A percentile compares a stretch with the other conserved stretches of the same genome.
phyloP scores from a whole-genome alignment of 1,140 invertebrate species.

The Aradophagus sp. region DNA sequence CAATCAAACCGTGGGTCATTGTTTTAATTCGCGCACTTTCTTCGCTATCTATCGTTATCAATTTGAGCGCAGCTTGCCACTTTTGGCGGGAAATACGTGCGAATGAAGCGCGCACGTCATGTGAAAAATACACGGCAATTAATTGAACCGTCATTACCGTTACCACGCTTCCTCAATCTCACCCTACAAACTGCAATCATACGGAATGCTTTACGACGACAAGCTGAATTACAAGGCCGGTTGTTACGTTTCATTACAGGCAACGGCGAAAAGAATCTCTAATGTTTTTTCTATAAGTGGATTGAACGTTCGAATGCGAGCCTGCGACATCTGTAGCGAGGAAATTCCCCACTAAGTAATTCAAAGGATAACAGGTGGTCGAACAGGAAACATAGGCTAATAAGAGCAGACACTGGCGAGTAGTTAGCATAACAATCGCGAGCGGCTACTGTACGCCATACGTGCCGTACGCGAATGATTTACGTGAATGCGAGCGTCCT shows the following conservation, averaged over 20 bases:
- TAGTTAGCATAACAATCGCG: conserved; percentile 74
- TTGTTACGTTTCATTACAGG: conserved; percentile 25
- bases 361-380: conserved; percentile 73
- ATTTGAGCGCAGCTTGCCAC: too few relatives aligned
- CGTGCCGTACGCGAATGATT: conserved; percentile 67
- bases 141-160: conserved; percentile 4
- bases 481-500: conserved; percentile 65
- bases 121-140: too few relatives aligned
- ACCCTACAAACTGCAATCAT: conserved; percentile 4
- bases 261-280: conserved; percentile 43
- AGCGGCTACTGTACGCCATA: conserved; percentile 63
- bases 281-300: conserved; percentile 41
- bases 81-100: too few relatives aligned
- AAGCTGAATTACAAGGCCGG: conserved; percentile 16
- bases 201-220: conserved; percentile 15
- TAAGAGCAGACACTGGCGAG: conserved; percentile 71
- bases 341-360: conserved; percentile 58
- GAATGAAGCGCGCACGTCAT: too few relatives aligned
- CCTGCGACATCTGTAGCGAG: conserved; percentile 51
- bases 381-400: conserved; percentile 71
- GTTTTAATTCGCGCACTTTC: too few relatives aligned
- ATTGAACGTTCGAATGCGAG: conserved; percentile 45
- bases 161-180: conserved; percentile 1
- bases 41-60: too few relatives aligned
- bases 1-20: too few relatives aligned